These are phyloP conservation scores for Emydocephalus ijimae DNA, from an alignment of 2,113 vertebrate genomes.

Conservation along the genomic window DNA sequence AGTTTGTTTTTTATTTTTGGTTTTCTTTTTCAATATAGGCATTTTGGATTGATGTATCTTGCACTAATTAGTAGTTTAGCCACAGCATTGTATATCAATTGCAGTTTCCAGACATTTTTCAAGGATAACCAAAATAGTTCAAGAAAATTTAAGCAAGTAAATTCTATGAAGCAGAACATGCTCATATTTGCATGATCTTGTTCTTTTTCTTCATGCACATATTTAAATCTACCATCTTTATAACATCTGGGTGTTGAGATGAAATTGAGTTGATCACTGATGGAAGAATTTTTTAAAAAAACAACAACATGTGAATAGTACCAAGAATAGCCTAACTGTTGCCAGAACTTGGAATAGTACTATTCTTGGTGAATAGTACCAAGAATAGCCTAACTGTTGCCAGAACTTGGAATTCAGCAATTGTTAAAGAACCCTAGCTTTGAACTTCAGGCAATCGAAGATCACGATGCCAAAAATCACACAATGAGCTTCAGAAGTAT, in stretches of 20 bases:
- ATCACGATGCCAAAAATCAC: not conserved
- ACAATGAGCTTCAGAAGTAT: not conserved
- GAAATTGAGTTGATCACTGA: not conserved
- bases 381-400: not conserved
- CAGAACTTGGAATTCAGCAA: not conserved
- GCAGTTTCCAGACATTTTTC: not conserved
- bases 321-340: not conserved
- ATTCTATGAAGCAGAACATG: not conserved
- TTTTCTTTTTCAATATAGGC: not conserved
- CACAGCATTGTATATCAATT: not conserved
- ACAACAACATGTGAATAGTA: not conserved
- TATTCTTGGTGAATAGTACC: not conserved
- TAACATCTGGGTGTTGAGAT: not conserved
- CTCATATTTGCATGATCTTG: not conserved
- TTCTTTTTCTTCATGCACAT: not conserved
- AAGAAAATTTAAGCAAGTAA: not conserved
- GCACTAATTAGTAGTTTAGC: not conserved
- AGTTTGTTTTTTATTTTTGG: not conserved
- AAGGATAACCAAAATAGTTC: not conserved
- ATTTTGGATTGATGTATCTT: not conserved
- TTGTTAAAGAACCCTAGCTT: not conserved
- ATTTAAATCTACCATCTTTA: not conserved
- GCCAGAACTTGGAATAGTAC: not conserved
- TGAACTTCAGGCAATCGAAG: not conserved
- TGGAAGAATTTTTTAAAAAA: not conserved